Evolutionary conservation across 1,140 invertebrate genomes (phyloP).

Genomic region (Calliphora vicina): DNA sequence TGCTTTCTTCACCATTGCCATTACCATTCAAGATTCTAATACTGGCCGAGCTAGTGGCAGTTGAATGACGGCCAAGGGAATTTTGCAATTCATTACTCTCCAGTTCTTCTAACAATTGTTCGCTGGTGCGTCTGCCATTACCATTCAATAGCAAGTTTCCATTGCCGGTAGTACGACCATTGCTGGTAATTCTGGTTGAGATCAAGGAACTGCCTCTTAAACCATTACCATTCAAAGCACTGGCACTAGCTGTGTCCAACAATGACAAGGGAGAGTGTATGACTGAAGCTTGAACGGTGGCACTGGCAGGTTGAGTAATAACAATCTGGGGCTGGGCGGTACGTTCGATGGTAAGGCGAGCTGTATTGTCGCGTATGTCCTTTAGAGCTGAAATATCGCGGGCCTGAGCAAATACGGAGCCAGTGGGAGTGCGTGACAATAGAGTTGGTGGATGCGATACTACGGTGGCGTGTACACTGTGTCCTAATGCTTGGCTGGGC

Average conservation of each 20-base stretch:
- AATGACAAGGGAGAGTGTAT: slow-evolving; percentile 51
- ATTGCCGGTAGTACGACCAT: slow-evolving; percentile 38
- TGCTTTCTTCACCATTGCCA: slow-evolving; percentile 19
- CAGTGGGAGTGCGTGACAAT: slow-evolving; percentile 46
- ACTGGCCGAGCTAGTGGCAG: slow-evolving; percentile 14
- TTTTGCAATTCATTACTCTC: slow-evolving; percentile 38
- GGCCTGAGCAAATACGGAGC: slow-evolving; percentile 43
- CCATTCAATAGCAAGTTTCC: slow-evolving; percentile 10
- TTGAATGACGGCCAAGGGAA: slow-evolving; percentile 18
- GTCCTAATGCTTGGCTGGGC: slow-evolving; percentile 45
- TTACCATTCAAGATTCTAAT: slow-evolving; percentile 38
- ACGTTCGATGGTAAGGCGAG: slow-evolving; percentile 53
- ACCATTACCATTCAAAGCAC: slow-evolving; percentile 25
- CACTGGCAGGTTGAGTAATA: slow-evolving; percentile 53
- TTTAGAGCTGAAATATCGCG: slow-evolving; percentile 54
- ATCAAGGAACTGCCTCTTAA: slow-evolving; percentile 43
- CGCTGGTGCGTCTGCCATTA: slow-evolving; percentile 27
- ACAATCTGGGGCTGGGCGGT: slow-evolving; percentile 48
- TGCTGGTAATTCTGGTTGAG: slow-evolving; percentile 49
- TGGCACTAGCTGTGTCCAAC: slow-evolving; percentile 22
- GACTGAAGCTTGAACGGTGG: slow-evolving; percentile 56
- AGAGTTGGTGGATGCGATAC: slow-evolving; percentile 56
- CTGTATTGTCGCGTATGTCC: slow-evolving; percentile 43
- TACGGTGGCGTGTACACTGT: slow-evolving; percentile 53
- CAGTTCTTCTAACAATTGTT: slow-evolving; percentile 45